Conservation (phyloP, 2,888 invertebrate genomes). For the Sinopyrophorus schimmeli region DNA sequence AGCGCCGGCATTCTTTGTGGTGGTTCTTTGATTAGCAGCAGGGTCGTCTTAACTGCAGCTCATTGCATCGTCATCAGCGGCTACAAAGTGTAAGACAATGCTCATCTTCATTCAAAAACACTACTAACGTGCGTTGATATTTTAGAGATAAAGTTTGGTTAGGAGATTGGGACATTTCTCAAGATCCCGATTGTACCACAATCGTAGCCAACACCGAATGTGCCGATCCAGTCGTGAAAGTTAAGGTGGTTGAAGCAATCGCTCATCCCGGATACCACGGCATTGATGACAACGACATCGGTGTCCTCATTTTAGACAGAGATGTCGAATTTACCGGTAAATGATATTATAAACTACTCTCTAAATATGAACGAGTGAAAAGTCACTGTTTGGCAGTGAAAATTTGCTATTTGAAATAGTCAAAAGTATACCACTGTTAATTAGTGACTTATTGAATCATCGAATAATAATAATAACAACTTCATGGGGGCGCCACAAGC, state of each 20-base stretch:
- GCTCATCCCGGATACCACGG: neutral
- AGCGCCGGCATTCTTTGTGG: neutral
- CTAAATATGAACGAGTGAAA: too few species aligned
- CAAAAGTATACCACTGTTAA: too few species aligned
- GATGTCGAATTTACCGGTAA: conserved; percentile 3
- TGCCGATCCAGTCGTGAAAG: conserved; percentile 3
- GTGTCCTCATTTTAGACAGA: neutral
- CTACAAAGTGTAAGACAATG: too few species aligned
- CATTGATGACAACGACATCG: conserved; percentile 5
- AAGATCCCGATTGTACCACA: neutral
- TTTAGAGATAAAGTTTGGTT: conserved; percentile 1
- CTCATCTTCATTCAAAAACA: too few species aligned
- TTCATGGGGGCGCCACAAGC: too few species aligned
- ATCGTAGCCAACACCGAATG: neutral
- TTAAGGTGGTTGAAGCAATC: neutral
- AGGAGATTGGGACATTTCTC: conserved; percentile 3
- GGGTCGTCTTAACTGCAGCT: neutral
- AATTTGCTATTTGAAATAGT: too few species aligned
- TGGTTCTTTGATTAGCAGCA: neutral
- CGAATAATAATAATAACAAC: too few species aligned
- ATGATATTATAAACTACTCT: neutral
- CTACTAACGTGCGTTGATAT: too few species aligned
- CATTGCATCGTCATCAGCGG: neutral
- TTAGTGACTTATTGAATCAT: too few species aligned
- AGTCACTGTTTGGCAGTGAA: too few species aligned